Evolutionary conservation across 2,888 invertebrate species (phyloP).

Genomic region (Eupithecia dodoneata): DNA sequence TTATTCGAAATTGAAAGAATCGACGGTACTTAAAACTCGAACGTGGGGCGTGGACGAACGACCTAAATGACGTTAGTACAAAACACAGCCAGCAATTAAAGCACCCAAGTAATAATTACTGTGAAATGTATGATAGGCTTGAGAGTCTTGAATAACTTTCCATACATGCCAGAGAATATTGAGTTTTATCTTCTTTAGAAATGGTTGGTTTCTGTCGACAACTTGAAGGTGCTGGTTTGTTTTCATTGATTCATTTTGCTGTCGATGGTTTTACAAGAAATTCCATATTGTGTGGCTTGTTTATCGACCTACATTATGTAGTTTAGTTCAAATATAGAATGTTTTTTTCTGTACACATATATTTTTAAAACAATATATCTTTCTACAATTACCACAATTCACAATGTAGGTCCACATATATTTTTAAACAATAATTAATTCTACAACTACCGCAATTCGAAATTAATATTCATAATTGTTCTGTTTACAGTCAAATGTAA

Average conservation of each 20-base stretch:
- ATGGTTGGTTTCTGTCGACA: neutral
- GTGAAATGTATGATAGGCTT: slow-evolving; percentile 52
- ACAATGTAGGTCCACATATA: too few species aligned
- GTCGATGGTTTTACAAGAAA: neutral
- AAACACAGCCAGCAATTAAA: slow-evolving; percentile 76
- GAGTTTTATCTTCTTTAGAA: neutral
- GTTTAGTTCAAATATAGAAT: neutral
- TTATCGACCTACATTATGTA: neutral
- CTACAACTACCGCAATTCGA: neutral
- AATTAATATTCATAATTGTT: neutral
- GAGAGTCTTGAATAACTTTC: slow-evolving; percentile 43
- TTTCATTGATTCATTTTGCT: neutral
- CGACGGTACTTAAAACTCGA: slow-evolving; percentile 48
- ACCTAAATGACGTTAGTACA: slow-evolving; percentile 73
- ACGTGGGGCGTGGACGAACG: slow-evolving; percentile 71
- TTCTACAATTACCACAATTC: too few species aligned
- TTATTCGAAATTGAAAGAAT: slow-evolving; percentile 56
- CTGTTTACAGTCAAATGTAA: neutral
- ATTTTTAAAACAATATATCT: too few species aligned
- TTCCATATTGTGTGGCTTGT: neutral
- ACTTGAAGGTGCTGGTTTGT: neutral
- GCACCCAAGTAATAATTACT: slow-evolving; percentile 70
- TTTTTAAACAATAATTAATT: too few species aligned
- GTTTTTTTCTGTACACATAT: neutral
- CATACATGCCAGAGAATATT: slow-evolving; percentile 2